phyloP scores from a whole-genome alignment of 2,113 vertebrate genomes.

The Corvus moneduloides region DNA sequence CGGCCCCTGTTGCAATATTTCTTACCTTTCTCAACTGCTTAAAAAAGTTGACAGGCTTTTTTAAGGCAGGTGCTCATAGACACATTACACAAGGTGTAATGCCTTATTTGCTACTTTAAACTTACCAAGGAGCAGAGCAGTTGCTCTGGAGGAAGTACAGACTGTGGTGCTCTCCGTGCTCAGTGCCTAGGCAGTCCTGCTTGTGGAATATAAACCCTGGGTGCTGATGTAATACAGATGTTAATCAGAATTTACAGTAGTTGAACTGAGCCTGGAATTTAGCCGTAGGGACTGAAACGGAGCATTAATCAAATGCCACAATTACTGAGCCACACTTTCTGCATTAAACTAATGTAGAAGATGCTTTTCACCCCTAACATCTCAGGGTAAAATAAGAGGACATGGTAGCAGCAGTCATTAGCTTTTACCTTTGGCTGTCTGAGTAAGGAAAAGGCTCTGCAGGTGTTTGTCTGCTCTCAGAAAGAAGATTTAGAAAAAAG shows the following conservation, averaged over 20 bases:
- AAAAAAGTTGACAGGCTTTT: neutral
- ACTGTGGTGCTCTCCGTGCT: fast-evolving
- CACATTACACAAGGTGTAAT: neutral
- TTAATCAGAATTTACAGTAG: constrained; percentile 24
- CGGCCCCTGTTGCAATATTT: neutral
- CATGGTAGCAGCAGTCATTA: neutral
- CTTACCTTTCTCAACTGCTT: neutral
- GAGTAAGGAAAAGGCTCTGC: neutral
- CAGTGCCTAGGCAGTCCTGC: neutral
- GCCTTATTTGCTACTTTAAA: neutral
- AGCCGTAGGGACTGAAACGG: neutral
- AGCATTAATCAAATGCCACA: neutral
- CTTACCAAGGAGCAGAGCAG: neutral
- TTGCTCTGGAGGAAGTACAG: neutral
- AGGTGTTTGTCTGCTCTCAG: neutral
- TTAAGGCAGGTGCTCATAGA: neutral
- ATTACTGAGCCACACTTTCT: neutral
- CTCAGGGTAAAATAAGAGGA: neutral
- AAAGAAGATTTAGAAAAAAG: neutral
- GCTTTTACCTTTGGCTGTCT: neutral
- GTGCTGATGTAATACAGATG: constrained; percentile 20
- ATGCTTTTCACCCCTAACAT: neutral
- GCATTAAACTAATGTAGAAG: neutral
- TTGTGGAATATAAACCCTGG: neutral
- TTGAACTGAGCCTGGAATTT: neutral